Evolutionary conservation across 2,888 invertebrate genomes (phyloP), one percentile per base, ranked within the genome.

Genomic region (Dasysyrphus albostriatus): DNA sequence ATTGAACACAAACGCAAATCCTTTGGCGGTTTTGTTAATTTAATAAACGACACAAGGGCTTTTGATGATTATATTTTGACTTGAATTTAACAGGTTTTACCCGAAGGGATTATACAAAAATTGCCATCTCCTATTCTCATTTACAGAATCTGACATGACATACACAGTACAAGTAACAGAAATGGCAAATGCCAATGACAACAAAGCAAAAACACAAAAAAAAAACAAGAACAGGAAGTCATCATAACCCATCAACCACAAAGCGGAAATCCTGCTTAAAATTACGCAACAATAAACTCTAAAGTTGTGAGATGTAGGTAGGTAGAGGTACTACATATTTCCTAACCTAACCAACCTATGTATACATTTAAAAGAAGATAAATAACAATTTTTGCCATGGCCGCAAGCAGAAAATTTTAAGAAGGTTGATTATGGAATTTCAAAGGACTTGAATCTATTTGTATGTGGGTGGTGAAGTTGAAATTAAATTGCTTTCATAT

Each of bases 41-140:
- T 84, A 84, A 84, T 84, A 84, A 84, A 80, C 72, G 72, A 72
- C 76, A 84, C 67, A 72, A 44, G 74, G 67, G 72, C 80, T 80
- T 24, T 84, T 84, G 84, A 84, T 76, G 80, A 76, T 84, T 80
- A 84, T 84, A 80, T 80, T 84, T 84, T 84, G 80, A 84, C 80
- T 84, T 72, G 76, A 84, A 65, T 80, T 80, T 75, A 84, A 80
- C 80, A 84, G 75, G 80, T 84, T 84, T 83, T 37, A 16, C 49
- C 80, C 84, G 54, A 59, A 80, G 84, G 84, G 80, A 79, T 70
- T 39, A 54, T 14, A 54, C n/a, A n/a, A 54, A 54, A 54, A 14
- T 54, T 54, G 29, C 44, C 47, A 37, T 19, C 49, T 65, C 5
- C 51, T 37, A 19, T 19, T 34, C 39, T 24, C 39, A n/a, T 29